phyloP scores from a whole-genome alignment of 2,888 invertebrate species.

The Chirona hameri region DNA sequence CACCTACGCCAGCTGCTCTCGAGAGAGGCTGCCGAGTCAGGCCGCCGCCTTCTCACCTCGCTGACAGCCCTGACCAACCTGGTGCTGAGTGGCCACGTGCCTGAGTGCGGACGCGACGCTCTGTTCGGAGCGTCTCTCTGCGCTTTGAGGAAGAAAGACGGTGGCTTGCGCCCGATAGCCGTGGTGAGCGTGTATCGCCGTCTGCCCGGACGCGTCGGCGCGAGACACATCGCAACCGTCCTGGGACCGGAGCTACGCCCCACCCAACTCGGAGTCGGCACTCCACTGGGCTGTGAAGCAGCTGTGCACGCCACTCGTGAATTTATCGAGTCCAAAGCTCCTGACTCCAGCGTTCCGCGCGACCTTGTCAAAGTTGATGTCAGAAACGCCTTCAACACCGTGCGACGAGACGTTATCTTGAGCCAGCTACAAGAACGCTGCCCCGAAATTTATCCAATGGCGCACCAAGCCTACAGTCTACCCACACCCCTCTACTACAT shows the following conservation, averaged over 20 bases:
- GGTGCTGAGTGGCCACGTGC: too few relatives aligned
- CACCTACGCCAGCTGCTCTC: too few relatives aligned
- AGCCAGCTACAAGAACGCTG: too few relatives aligned
- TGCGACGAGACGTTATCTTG: too few relatives aligned
- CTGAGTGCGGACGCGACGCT: too few relatives aligned
- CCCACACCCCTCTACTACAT: too few relatives aligned
- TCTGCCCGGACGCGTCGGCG: not conserved
- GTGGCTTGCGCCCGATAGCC: not conserved
- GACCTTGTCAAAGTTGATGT: not conserved
- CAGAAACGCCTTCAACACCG: too few relatives aligned
- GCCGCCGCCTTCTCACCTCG: too few relatives aligned
- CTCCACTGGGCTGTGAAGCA: not conserved
- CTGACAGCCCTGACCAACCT: too few relatives aligned
- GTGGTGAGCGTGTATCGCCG: not conserved
- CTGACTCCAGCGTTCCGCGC: not conserved
- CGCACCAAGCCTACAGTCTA: not conserved
- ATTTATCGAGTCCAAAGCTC: not conserved
- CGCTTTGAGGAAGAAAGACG: too few relatives aligned
- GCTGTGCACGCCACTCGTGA: not conserved
- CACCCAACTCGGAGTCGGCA: not conserved
- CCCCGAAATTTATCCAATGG: not conserved
- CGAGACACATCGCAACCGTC: not conserved
- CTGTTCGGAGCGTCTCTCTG: too few relatives aligned
- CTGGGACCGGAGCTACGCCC: not conserved
- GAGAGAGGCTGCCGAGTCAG: too few relatives aligned